Evolutionary conservation across 1,140 invertebrate genomes (phyloP), one percentile per base, ranked within the genome.

Genomic region (Drosophila nigromelanica): DNA sequence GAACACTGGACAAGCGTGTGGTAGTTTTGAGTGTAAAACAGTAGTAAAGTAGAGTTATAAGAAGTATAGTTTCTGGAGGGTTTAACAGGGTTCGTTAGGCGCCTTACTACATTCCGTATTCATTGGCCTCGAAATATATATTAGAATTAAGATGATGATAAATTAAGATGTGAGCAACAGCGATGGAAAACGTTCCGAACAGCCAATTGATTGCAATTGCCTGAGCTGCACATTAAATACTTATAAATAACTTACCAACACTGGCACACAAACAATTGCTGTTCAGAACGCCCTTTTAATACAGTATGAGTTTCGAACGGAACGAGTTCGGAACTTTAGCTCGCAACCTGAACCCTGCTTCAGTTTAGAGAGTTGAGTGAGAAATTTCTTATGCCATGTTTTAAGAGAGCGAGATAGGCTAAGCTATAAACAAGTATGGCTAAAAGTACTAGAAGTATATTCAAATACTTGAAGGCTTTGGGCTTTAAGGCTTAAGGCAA

Each of bases 1-100:
- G 75, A 90, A 90, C 89, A 89, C 89, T 90, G 89, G 89, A 90
- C 90, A 87, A 90, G 87, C 77, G 81, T 87, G 81, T 72, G 43
- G 61, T 71, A 67, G 59, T 71, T 58, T 60, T 50, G 67, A 62
- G 59, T 64, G 80, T 85, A 70, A 74, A 64, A 71, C 60, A 70
- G 55, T 62, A 27, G 39, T 55, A 48, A 54, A 52, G 71, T 54
- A 50, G 18, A 45, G 66, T 21, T 27, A 47, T 43, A 64, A 58
- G 61, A 59, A 66, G 37, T 66, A 48, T 58, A 51, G 69, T 52
- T 68, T 21, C 18, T 55, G 35, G 33, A 27, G 45, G 21, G 47
- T 51, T 39, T 5, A 58, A 81, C 80, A 82, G 80, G 80, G 80
- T 86, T 86, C 81, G 76, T 63, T 63, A 56, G 76, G 62, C 71